Evolutionary conservation across 2,888 invertebrate genomes (phyloP), one percentile per base, ranked within the genome.

Genomic region (Orthonevra nobilis): DNA sequence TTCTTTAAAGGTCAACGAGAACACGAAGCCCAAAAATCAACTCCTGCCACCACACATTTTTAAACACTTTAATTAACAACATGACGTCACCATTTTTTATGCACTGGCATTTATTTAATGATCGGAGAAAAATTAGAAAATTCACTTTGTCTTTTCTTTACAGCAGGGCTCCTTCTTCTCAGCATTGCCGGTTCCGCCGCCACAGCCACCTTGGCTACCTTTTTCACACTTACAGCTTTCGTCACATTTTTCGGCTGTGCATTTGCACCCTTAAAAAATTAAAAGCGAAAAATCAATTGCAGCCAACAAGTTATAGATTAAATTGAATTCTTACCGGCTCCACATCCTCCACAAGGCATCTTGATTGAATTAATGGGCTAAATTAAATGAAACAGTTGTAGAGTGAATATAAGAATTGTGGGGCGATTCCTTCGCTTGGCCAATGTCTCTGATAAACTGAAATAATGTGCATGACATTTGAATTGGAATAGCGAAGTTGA

Each of bases 221-320:
- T 82, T 74, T 58, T 81, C 84, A 81, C 87, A 87, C 68, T 87
- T 87, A 82, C 88, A 87, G 26, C 74, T 72, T 7, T 85, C 85
- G 36, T 83, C 83, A 40, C 88, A 87, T 46, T 86, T 88, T 14
- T 85, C 83, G 4, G 83, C 46, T 5, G 86, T 86, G 83, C 88
- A 88, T 73, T 86, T 86, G 81, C 88, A 87, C 40, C 84, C 87
- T 88, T n/a, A n/a, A n/a, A n/a, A n/a, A n/a, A n/a, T n/a, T n/a
- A n/a, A n/a, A n/a, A n/a, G n/a, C 34, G 17, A 50, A 81, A 73
- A 74, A 74, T 60, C 52, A 54, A 58, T 70, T 10, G 3, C 10
- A 7, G 4, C 14, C 9, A 12, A 15, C 12, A 4, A 23, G 23
- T 23, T 23, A 4, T 23, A 23, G 5, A 23, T 23, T 23, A 23